These are phyloP conservation scores for Novumbra hubbsi DNA, from an alignment of 2,797 vertebrate species.

Conservation along the genomic window DNA sequence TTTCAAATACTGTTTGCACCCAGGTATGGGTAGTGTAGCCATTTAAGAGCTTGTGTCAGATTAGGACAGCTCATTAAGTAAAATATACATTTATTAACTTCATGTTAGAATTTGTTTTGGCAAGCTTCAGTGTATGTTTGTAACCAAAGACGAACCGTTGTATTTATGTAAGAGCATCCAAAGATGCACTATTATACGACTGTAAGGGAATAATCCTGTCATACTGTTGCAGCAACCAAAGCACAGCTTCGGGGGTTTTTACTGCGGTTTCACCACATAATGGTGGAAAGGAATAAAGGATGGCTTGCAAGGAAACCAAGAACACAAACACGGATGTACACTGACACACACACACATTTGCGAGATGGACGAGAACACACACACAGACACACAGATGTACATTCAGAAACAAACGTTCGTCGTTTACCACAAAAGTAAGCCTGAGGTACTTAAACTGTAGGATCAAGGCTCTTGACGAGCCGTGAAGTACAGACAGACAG, in stretches of 20 bases:
- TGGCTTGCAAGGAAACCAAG: no score
- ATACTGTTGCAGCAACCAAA: background rate
- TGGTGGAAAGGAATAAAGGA: no score
- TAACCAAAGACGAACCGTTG: no score
- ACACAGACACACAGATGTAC: slow-evolving; percentile 13
- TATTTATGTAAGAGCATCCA: no score
- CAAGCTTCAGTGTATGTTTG: background rate
- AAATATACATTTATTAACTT: background rate
- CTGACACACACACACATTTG: no score
- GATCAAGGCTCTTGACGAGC: slow-evolving; percentile 60
- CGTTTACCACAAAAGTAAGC: slow-evolving; percentile 55
- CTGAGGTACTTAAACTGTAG: slow-evolving; percentile 49
- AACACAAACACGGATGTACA: no score
- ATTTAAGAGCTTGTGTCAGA: background rate
- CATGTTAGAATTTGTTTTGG: background rate
- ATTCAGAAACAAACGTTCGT: background rate
- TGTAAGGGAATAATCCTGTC: background rate
- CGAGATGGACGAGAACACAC: slow-evolving; percentile 15
- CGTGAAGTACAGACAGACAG: background rate
- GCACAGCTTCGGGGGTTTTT: slow-evolving; percentile 47
- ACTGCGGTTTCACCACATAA: slow-evolving; percentile 43
- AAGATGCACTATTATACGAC: background rate
- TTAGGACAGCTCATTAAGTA: background rate
- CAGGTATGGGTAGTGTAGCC: background rate
- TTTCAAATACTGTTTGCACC: background rate